Conservation (phyloP, 23 tunicate species). For the Botrylloides violaceus region DNA sequence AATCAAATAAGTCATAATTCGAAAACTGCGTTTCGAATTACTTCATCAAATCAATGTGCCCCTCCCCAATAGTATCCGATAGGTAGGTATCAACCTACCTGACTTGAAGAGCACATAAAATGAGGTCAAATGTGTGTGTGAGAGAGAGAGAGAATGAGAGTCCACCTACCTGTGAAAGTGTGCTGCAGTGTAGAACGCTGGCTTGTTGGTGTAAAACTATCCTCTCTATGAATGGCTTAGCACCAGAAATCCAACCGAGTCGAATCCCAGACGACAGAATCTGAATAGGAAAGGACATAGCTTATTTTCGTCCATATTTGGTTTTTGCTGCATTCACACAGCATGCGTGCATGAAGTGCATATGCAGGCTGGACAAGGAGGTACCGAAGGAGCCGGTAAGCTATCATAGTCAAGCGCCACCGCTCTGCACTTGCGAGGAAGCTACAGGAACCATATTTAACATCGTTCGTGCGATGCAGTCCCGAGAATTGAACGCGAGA, state of each 20-base stretch:
- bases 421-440: neutral
- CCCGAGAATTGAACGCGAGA: neutral
- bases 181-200: slow-evolving; percentile 52
- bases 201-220: slow-evolving; percentile 66
- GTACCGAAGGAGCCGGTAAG: too few species aligned
- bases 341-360: too few species aligned
- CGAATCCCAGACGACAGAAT: slow-evolving; percentile 83
- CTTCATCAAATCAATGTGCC: too few species aligned
- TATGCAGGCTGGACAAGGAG: too few species aligned
- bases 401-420: too few species aligned
- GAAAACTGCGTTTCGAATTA: too few species aligned
- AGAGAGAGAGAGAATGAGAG: neutral
- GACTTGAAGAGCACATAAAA: too few species aligned
- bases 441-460: neutral
- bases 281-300: slow-evolving; percentile 14
- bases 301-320: neutral
- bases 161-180: slow-evolving; percentile 52
- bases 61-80: too few species aligned
- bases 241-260: slow-evolving; percentile 91
- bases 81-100: too few species aligned
- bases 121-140: too few species aligned
- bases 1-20: too few species aligned
- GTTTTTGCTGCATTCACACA: too few species aligned
- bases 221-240: slow-evolving; percentile 57
- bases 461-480: neutral